Conservation (phyloP, 2,113 vertebrate genomes). For the Seriola dumerili region DNA sequence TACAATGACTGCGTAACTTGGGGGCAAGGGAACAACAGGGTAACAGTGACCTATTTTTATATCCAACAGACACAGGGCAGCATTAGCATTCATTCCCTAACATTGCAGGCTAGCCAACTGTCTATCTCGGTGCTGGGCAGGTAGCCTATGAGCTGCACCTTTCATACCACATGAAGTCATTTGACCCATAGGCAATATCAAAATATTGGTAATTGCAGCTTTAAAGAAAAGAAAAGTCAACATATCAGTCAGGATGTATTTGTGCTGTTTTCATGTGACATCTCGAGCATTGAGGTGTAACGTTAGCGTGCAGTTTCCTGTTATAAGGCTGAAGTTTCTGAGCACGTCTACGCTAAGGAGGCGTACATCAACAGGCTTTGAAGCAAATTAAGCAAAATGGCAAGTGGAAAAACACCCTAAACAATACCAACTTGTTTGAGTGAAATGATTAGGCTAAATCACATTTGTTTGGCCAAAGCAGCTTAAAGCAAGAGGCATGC, state of each 20-base stretch:
- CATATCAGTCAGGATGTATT: not conserved
- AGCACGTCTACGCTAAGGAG: slow-evolving; percentile 13
- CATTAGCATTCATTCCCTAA: not conserved
- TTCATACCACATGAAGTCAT: not conserved
- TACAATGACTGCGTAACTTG: not conserved
- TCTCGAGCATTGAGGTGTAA: not conserved
- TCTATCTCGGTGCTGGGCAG: no score
- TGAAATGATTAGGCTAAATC: slow-evolving; percentile 83
- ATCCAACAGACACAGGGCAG: not conserved
- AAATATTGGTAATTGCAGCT: slow-evolving; percentile 9
- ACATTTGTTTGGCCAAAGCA: slow-evolving; percentile 83
- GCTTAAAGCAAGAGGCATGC: slow-evolving; percentile 79
- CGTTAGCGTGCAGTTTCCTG: not conserved
- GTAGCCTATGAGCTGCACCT: not conserved
- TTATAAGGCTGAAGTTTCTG: not conserved
- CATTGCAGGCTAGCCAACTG: no score
- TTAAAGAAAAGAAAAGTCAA: not conserved
- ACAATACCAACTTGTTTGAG: slow-evolving; percentile 84
- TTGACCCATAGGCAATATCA: not conserved
- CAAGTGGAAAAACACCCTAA: slow-evolving; percentile 72
- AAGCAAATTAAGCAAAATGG: slow-evolving; percentile 40
- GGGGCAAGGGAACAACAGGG: no score
- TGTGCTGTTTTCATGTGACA: not conserved
- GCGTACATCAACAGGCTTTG: slow-evolving; percentile 9
- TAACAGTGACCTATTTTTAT: no score